Percentiles rank a stretch among this genome's conserved stretches.
phyloP scores from a whole-genome alignment of 2,888 invertebrate species.

The Hypomecis punctinalis region DNA sequence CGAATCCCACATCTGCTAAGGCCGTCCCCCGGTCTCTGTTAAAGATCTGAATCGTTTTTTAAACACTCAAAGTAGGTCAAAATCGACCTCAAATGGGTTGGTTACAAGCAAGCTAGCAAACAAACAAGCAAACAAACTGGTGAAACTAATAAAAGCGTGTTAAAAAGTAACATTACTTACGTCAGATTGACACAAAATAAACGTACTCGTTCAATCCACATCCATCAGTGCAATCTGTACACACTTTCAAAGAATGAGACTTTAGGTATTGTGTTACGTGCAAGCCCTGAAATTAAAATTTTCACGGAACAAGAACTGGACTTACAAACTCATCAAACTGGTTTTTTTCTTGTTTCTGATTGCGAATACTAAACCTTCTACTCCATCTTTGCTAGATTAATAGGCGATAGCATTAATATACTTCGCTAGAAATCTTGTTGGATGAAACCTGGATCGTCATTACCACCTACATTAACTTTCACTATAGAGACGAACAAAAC shows the following conservation, averaged over 20 bases:
- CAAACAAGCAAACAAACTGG: too few species aligned
- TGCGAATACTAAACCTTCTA: constrained; percentile 2
- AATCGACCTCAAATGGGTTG: too few species aligned
- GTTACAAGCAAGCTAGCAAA: too few species aligned
- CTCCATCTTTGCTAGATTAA: constrained; percentile 20
- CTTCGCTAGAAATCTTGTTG: constrained; percentile 25
- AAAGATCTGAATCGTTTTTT: too few species aligned
- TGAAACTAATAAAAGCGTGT: too few species aligned
- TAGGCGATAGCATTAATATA: constrained; percentile 17
- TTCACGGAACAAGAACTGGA: constrained; percentile 8
- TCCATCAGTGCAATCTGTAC: neutral
- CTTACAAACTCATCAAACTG: constrained; percentile 5
- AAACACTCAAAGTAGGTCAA: too few species aligned
- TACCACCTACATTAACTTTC: constrained; percentile 37
- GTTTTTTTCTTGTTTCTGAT: neutral
- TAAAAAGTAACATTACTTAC: too few species aligned
- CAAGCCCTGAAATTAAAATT: constrained; percentile 13
- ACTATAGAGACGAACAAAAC: constrained; percentile 34
- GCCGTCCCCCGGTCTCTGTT: too few species aligned
- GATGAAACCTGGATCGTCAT: constrained; percentile 36
- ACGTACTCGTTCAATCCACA: neutral
- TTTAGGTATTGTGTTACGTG: neutral
- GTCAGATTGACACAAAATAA: too few species aligned
- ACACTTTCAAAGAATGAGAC: neutral
- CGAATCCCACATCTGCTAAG: too few species aligned